Base-by-base conservation (phyloP, 2,797 vertebrate genomes). In the Chelmon rostratus region DNA sequence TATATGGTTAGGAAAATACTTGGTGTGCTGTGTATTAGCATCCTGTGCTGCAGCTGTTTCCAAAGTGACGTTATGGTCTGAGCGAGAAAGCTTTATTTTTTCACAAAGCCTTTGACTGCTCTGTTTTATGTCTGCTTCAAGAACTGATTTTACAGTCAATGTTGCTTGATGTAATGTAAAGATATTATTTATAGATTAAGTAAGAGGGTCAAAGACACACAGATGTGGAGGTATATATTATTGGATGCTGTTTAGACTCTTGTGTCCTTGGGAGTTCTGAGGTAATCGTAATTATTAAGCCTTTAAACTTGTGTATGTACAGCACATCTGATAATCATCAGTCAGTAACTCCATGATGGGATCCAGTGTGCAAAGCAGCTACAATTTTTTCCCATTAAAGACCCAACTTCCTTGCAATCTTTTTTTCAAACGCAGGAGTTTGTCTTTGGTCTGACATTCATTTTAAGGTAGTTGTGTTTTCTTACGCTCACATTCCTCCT, bases 1-100 rank as follows among this genome's bases (percentile, higher is more conserved):
- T 68, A 79, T 77, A 68, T 47, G 80, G 75, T 79, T 64, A 46
- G 65, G 74, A 86, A 80, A 82, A 82, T 76, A 79, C 65, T 68
- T 71, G 50, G 31, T 67, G 61, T 25, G 42, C 63, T 52, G 33
- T 10, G 71, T 73, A 66, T 83, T 73, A 68, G 64, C 63, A 72
- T 63, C 59, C 59, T 64, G 54, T 38, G 47, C 19, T 61, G 70
- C 68, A 81, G 59, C 67, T 71, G 63, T 76, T 77, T 72, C 75
- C 78, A 82, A 76, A 8, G 54, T 74, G 77, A 79, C 44, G 25
- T 72, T 66, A 73, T 58, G 67, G 9, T 68, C 64, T 42, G 28
- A 52, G 52, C 40, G 46, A 73, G 31, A 71, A 47, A 38, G 25
- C 13, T 42, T 42, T 64, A 0, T 58, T 53, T 31, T 65, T 38